Percentiles rank a stretch among this genome's conserved stretches.
These are phyloP conservation scores for Silurus meridionalis DNA, from an alignment of 2,113 vertebrate genomes.

Conservation along the genomic window DNA sequence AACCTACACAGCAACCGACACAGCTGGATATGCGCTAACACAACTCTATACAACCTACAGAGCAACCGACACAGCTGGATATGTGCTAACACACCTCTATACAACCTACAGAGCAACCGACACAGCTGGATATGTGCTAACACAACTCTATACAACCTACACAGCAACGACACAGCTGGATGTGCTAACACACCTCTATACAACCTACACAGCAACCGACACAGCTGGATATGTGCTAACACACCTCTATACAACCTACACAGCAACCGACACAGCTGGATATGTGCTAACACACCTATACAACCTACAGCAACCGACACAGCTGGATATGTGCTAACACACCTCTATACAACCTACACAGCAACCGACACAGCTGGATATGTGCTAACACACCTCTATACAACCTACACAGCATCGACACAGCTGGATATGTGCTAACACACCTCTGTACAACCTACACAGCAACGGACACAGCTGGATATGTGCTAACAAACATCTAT, in stretches of 20 bases:
- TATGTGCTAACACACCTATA: conserved; percentile 54
- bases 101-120: not conserved
- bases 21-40: not conserved
- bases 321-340: not conserved
- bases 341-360: not conserved
- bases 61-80: not conserved
- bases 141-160: not conserved
- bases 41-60: not conserved
- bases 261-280: not conserved
- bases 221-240: not conserved
- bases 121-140: not conserved
- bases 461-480: not conserved
- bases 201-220: not conserved
- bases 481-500: not conserved
- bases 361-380: not conserved
- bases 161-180: conserved; percentile 72
- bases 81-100: not conserved
- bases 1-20: not conserved
- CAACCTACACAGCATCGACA: not conserved
- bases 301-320: not conserved
- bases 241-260: not conserved
- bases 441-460: not conserved
- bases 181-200: conserved; percentile 44
- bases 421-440: not conserved
- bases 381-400: not conserved